Percentiles rank a stretch among this genome's conserved stretches.
phyloP scores from a whole-genome alignment of 92 coral and sea anemone genomes.

The Palythoa heliodiscus region DNA sequence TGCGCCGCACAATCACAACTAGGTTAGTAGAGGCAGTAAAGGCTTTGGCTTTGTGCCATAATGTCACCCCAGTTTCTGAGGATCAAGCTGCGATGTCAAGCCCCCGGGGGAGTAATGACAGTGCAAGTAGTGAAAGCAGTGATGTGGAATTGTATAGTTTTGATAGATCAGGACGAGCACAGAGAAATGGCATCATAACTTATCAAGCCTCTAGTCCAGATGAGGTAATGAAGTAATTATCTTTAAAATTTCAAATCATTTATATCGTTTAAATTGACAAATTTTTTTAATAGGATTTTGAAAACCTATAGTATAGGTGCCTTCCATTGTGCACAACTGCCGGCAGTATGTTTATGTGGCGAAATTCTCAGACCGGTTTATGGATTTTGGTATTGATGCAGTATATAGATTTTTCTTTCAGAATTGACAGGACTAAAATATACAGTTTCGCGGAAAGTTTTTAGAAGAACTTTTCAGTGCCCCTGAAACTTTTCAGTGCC shows the following conservation, averaged over 20 bases:
- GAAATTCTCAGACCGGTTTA: no score
- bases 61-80: slow-evolving; percentile 93
- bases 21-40: slow-evolving; percentile 97
- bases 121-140: slow-evolving; percentile 77
- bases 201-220: slow-evolving; percentile 99
- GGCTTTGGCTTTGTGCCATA: slow-evolving; percentile 96
- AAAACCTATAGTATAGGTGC: no score
- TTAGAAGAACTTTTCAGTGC: no score
- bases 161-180: slow-evolving; percentile 46
- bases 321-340: no score
- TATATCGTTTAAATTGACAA: neutral
- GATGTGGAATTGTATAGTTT: slow-evolving; percentile 53
- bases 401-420: no score
- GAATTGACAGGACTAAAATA: no score
- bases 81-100: slow-evolving; percentile 55
- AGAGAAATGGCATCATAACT: slow-evolving; percentile 64
- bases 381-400: no score
- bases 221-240: slow-evolving; percentile 64
- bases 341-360: no score
- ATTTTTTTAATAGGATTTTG: neutral
- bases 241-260: neutral
- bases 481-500: no score
- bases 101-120: slow-evolving; percentile 58
- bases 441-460: no score
- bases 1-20: slow-evolving; percentile 96